Evolutionary conservation across 2,113 vertebrate genomes (phyloP), one percentile per base, ranked within the genome.

Genomic region (Aix galericulata): DNA sequence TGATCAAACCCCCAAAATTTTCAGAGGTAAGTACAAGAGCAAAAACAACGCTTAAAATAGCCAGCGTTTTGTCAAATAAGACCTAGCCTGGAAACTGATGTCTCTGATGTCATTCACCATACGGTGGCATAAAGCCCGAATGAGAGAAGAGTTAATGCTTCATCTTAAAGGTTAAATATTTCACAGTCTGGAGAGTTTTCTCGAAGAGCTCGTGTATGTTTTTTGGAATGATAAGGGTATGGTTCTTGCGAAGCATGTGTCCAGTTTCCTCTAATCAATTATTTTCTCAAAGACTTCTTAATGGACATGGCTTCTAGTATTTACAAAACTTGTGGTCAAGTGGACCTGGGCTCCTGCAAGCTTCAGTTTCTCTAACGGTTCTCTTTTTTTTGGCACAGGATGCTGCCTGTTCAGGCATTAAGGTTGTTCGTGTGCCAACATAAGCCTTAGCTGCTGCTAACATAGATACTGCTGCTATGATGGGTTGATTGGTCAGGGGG

Each of bases 241-340:
- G 32, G 23, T 93, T 93, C 88, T 72, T 95, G 73, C 75, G 17
- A 13, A 73, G 40, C 46, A 44, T 8, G 0, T 75, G 79, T 82
- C 59, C 64, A 38, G 32, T 93, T 97, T 88, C 59, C 63, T 83
- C 59, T 53, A 36, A 26, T 50, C 76, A 32, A 40, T 55, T 77
- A 27, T 94, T 91, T 93, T 63, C 81, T 89, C 95, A 83, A 88
- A 83, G 82, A 34, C 25, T 62, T 78, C 20, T 31, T 56, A 64
- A 25, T 1, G 2, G 29, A 34, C 53, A 42, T 26, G 46, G 76
- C 23, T 79, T 31, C 22, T 75, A 72, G n/a, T 44, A 9, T 77
- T 80, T 26, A 23, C 52, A 66, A 38, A n/a, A 55, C 55, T 56
- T 68, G 29, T 46, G 87, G 66, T 72, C 27, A 10, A 22, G 89